phyloP scores from a whole-genome alignment of 2,797 vertebrate species.

The Megaceryle alcyon region DNA sequence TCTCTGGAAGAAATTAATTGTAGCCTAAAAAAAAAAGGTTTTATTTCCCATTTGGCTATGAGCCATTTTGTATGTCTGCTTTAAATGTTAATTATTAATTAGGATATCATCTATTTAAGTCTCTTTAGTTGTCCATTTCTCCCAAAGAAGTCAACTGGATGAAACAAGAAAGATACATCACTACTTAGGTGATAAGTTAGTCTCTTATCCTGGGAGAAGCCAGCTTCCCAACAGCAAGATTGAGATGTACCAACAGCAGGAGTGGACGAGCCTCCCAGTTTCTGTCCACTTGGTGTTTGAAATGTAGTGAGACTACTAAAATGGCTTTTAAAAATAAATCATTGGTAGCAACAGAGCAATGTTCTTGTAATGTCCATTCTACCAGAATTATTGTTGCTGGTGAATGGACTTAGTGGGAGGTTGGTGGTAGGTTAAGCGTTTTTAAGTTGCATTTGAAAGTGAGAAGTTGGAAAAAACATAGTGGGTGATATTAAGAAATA shows the following conservation, averaged over 20 bases:
- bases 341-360: neutral
- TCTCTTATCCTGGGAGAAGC: neutral
- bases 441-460: neutral
- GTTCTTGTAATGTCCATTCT: neutral
- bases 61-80: slow-evolving; percentile 35
- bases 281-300: neutral
- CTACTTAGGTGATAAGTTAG: slow-evolving; percentile 40
- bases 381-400: neutral
- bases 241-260: neutral
- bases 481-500: neutral
- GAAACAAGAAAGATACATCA: slow-evolving; percentile 27
- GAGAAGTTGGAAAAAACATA: neutral
- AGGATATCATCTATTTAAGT: slow-evolving; percentile 42
- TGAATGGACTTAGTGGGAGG: neutral
- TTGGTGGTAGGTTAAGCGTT: neutral
- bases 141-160: slow-evolving; percentile 16
- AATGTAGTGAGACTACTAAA: neutral
- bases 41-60: slow-evolving; percentile 37
- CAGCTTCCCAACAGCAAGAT: neutral
- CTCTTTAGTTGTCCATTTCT: slow-evolving; percentile 30
- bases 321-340: neutral
- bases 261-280: neutral
- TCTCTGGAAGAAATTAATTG: slow-evolving; percentile 37
- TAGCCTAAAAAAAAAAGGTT: neutral
- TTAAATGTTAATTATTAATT: slow-evolving; percentile 65